These are phyloP conservation scores for Notothenia rossii DNA, from an alignment of 2,113 vertebrate genomes.

Conservation along the genomic window DNA sequence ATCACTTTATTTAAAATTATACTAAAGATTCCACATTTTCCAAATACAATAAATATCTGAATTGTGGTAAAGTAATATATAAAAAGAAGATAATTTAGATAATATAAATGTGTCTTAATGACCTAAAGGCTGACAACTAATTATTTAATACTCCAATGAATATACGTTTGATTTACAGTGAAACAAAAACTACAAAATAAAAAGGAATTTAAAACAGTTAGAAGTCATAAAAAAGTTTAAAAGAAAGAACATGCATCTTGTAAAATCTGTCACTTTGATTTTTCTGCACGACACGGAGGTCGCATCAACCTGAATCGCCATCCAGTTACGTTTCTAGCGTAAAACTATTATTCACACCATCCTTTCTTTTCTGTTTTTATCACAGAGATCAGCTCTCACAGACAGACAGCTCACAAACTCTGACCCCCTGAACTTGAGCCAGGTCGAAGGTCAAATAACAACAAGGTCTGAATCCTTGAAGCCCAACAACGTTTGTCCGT, in stretches of 20 bases:
- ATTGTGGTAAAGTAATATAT: not conserved
- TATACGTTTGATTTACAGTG: no score
- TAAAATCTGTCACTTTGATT: no score
- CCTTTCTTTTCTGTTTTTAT: no score
- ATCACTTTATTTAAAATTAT: not conserved
- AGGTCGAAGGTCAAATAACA: slow-evolving; percentile 64
- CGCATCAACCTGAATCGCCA: no score
- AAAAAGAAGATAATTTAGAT: not conserved
- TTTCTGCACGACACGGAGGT: no score
- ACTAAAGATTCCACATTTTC: not conserved
- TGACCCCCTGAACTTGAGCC: slow-evolving; percentile 70
- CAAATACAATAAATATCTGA: not conserved
- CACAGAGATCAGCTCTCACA: not conserved
- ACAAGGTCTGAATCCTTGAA: slow-evolving; percentile 59
- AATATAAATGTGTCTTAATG: not conserved
- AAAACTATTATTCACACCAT: no score
- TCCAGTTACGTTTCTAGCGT: no score
- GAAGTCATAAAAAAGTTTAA: no score
- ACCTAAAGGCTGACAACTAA: not conserved
- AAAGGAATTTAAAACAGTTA: no score
- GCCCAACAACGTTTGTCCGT: slow-evolving; percentile 37
- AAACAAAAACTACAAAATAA: no score
- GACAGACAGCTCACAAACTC: slow-evolving; percentile 23
- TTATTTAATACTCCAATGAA: not conserved
- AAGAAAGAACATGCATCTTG: no score